Conservation (phyloP, 2,797 vertebrate genomes). For the Esox lucius region DNA sequence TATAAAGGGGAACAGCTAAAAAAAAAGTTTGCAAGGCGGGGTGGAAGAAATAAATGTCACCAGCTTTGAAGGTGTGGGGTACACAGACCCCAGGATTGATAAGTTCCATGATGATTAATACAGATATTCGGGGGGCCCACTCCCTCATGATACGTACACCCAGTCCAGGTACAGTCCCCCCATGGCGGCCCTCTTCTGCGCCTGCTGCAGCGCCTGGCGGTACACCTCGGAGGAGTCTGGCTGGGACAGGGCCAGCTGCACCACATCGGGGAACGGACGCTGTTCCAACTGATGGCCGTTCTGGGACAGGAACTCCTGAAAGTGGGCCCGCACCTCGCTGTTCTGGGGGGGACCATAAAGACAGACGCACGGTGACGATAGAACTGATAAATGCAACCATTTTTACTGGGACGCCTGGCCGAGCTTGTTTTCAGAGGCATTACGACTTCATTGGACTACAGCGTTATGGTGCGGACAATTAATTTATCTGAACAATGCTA, state of each 20-base stretch:
- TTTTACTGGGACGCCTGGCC: neutral
- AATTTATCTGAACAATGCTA: no score
- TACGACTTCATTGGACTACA: neutral
- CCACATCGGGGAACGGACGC: constrained; percentile 87
- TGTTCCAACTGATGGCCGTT: constrained; percentile 93
- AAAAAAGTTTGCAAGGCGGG: no score
- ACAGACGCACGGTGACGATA: neutral
- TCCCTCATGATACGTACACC: constrained; percentile 76
- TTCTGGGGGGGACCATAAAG: constrained; percentile 73
- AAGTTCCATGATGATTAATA: no score
- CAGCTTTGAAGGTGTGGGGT: no score
- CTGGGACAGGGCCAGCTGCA: constrained; percentile 92
- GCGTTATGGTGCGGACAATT: no score
- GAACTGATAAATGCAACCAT: no score
- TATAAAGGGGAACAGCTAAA: no score
- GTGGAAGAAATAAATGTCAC: no score
- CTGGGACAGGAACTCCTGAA: constrained; percentile 95
- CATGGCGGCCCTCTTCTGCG: constrained; percentile 68
- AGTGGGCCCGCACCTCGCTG: constrained; percentile 84
- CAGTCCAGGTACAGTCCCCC: constrained; percentile 89
- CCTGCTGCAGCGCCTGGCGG: constrained; percentile 82
- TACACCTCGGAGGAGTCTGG: constrained; percentile 87
- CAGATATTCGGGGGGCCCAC: no score
- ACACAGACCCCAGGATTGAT: no score
- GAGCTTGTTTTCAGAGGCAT: neutral